These are phyloP conservation scores for Tryphoninae sp. DNA, from an alignment of 2,888 invertebrate species.

Conservation along the genomic window DNA sequence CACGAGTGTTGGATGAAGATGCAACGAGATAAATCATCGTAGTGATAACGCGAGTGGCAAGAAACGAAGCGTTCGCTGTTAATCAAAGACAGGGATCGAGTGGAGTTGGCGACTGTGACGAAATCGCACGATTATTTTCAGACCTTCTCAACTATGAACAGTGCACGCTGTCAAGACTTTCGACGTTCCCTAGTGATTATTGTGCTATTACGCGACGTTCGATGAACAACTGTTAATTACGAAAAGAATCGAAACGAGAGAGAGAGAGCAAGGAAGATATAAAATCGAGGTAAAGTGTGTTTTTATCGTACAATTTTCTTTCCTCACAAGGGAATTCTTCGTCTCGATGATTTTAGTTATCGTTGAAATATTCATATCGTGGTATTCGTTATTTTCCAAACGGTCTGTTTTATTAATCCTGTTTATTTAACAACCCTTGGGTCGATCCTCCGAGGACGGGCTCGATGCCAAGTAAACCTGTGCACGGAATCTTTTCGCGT, in stretches of 20 bases:
- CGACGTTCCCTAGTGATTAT: no score
- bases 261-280: not conserved
- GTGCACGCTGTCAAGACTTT: no score
- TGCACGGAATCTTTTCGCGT: constrained; percentile 23
- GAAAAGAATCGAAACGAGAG: not conserved
- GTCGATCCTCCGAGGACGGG: constrained; percentile 27
- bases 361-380: not conserved
- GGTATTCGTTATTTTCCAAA: constrained; percentile 2
- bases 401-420: constrained; percentile 8
- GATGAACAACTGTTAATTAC: not conserved
- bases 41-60: no score
- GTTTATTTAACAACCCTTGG: constrained; percentile 44
- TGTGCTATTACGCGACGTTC: no score
- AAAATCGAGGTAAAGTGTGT: no score
- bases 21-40: no score
- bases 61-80: no score
- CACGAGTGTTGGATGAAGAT: no score
- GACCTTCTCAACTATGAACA: no score
- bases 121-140: no score
- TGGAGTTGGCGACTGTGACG: no score
- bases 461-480: constrained; percentile 44
- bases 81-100: no score
- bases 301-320: not conserved
- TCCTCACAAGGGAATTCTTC: not conserved
- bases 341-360: not conserved